These are phyloP conservation scores for Catagonus wagneri DNA, from an alignment of 2,113 vertebrate species.

Conservation along the genomic window DNA sequence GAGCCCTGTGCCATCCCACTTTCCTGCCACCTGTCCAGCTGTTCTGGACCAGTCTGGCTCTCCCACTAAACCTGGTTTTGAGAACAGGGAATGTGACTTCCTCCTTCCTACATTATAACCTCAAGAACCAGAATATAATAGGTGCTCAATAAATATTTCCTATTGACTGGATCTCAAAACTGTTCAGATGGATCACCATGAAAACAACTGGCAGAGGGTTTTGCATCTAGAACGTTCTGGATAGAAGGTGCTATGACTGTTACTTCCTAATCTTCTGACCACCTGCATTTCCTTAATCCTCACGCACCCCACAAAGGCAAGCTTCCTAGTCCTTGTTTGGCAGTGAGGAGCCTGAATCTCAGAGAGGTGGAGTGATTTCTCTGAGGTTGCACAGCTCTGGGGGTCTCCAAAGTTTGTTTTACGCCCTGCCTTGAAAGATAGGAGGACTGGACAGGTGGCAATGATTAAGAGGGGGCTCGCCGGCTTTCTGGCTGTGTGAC, in stretches of 20 bases:
- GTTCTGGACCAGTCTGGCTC: neutral
- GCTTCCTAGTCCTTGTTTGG: neutral
- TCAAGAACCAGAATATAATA: neutral
- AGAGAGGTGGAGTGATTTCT: neutral
- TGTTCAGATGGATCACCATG: neutral
- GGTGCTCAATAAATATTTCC: neutral
- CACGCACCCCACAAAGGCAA: neutral
- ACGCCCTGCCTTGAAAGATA: neutral
- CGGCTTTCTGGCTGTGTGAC: neutral
- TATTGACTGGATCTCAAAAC: neutral
- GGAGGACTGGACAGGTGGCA: neutral
- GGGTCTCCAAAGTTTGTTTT: neutral
- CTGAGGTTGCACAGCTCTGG: neutral
- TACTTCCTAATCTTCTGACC: neutral
- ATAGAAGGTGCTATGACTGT: accelerated
- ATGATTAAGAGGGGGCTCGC: too few species aligned
- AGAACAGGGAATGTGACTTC: neutral
- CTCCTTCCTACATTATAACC: neutral
- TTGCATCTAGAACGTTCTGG: neutral
- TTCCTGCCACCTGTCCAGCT: neutral
- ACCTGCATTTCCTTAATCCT: neutral
- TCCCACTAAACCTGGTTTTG: neutral
- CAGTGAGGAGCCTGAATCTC: neutral
- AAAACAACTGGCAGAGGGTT: neutral
- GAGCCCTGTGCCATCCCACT: neutral